Percentiles rank a stretch among this genome's conserved stretches.
phyloP scores from a whole-genome alignment of 2,113 vertebrate genomes.

The Heteronetta atricapilla region DNA sequence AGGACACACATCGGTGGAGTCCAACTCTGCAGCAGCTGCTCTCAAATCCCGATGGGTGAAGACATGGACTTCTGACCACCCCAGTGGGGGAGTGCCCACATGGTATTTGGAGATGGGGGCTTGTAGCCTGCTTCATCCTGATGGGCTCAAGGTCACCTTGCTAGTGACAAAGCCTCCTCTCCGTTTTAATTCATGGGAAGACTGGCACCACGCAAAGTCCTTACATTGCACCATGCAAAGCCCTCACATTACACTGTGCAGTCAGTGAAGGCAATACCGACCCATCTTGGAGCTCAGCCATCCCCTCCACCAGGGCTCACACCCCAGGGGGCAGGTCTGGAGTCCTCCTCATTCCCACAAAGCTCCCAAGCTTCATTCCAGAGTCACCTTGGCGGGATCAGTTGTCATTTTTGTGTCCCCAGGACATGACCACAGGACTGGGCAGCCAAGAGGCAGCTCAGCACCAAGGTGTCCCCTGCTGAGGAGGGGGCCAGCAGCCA shows the following conservation, averaged over 20 bases:
- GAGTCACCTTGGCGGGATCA: background rate
- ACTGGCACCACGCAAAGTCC: accelerated
- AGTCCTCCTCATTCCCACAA: background rate
- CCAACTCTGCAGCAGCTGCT: background rate
- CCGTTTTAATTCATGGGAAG: background rate
- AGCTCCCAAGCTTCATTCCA: background rate
- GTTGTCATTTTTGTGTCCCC: background rate
- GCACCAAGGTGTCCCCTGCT: accelerated
- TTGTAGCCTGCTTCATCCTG: background rate
- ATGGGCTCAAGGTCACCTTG: background rate
- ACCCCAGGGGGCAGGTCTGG: background rate
- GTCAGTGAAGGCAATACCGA: background rate
- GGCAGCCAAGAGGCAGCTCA: background rate
- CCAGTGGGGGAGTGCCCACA: background rate
- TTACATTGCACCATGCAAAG: background rate
- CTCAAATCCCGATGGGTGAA: background rate
- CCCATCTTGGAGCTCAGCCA: background rate
- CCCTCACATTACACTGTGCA: background rate
- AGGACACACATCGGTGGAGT: background rate
- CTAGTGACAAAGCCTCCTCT: background rate
- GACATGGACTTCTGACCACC: background rate
- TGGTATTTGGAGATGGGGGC: background rate
- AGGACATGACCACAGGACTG: background rate
- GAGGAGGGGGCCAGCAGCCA: background rate
- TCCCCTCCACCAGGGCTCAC: background rate